Conservation (phyloP, 2,797 vertebrate species). For the Sardinella longiceps region DNA sequence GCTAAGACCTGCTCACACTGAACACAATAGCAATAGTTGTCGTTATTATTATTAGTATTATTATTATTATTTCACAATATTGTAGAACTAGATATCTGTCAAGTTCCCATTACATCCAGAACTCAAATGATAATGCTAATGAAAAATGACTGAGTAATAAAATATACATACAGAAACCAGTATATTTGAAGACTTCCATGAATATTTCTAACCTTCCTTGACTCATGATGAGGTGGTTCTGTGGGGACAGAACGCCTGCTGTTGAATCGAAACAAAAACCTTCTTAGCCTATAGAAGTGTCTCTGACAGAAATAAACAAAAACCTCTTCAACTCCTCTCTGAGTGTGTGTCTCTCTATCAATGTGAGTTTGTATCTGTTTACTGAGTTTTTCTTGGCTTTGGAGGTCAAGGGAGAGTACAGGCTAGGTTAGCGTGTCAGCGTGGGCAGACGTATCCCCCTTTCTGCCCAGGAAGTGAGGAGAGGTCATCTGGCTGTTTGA, state of each 20-base stretch:
- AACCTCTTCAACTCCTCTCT: too few relatives aligned
- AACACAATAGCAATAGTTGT: not conserved
- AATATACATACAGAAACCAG: not conserved
- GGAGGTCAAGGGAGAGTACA: conserved; percentile 28
- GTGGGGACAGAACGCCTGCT: not conserved
- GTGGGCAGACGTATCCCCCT: not conserved
- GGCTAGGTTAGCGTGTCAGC: not conserved
- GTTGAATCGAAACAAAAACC: too few relatives aligned
- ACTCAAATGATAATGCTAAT: not conserved
- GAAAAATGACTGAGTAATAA: not conserved
- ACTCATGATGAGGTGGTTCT: too few relatives aligned
- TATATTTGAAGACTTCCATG: not conserved
- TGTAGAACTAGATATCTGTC: not conserved
- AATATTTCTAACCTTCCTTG: not conserved
- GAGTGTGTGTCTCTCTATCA: not conserved
- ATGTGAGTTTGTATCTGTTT: conserved; percentile 18
- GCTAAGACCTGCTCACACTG: not conserved
- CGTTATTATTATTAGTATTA: too few relatives aligned
- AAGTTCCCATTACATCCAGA: not conserved
- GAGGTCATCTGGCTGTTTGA: conserved; percentile 31
- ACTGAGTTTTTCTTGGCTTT: conserved; percentile 1
- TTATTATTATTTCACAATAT: too few relatives aligned
- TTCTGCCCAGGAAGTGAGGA: conserved; percentile 27
- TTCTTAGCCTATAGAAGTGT: too few relatives aligned
- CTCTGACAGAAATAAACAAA: too few relatives aligned